Conservation (phyloP, 2,888 invertebrate species). For the Caenorhabditis parvicauda region DNA sequence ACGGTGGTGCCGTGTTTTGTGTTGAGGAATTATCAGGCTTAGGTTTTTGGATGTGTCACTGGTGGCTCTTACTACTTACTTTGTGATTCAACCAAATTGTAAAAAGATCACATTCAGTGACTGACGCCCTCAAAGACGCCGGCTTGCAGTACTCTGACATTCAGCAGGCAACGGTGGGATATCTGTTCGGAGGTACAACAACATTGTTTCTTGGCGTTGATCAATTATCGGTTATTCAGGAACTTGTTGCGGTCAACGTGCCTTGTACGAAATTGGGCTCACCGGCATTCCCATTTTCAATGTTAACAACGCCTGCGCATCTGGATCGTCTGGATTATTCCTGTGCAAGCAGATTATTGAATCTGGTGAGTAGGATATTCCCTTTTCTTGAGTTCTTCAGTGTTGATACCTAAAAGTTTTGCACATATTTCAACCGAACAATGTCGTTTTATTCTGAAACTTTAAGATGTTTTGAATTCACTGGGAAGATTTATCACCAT, state of each 20-base stretch:
- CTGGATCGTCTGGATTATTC: slow-evolving; percentile 87
- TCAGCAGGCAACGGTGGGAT: slow-evolving; percentile 77
- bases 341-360: slow-evolving; percentile 89
- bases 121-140: slow-evolving; percentile 71
- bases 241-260: slow-evolving; percentile 81
- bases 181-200: slow-evolving; percentile 52
- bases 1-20: no score
- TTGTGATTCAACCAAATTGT: neutral
- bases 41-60: neutral
- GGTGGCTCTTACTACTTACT: neutral
- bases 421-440: neutral
- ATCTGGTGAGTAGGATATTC: slow-evolving; percentile 69
- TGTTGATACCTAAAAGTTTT: neutral
- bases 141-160: slow-evolving; percentile 69
- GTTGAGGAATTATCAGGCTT: no score
- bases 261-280: slow-evolving; percentile 88
- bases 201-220: neutral
- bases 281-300: slow-evolving; percentile 95
- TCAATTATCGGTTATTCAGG: slow-evolving; percentile 11
- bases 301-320: slow-evolving; percentile 97
- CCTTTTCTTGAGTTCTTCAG: neutral
- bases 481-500: no score
- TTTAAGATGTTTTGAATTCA: no score
- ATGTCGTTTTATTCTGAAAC: no score
- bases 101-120: slow-evolving; percentile 66